Evolutionary conservation across 2,888 invertebrate species (phyloP).

Genomic region (Omphaloscelis lunosa): DNA sequence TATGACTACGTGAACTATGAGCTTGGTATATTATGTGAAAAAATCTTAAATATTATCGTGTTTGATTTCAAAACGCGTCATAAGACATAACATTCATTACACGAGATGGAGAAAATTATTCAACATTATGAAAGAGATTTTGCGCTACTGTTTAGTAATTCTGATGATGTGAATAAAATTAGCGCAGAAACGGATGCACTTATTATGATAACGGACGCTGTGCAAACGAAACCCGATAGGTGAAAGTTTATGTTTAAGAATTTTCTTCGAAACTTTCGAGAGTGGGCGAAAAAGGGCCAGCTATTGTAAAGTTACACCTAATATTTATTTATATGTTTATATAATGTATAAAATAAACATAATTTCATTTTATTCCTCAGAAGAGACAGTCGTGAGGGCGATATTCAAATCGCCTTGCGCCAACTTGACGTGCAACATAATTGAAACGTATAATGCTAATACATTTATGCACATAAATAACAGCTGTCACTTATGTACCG

Average conservation of each 20-base stretch:
- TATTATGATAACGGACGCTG: conserved; percentile 10
- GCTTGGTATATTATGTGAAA: not conserved
- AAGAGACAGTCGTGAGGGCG: conserved; percentile 79
- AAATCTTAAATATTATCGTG: not conserved
- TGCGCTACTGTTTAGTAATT: not conserved
- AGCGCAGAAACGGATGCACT: conserved; percentile 1
- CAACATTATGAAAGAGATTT: not conserved
- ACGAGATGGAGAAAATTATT: not conserved
- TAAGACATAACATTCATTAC: conserved; percentile 8
- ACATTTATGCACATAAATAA: conserved; percentile 75
- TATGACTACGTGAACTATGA: not conserved
- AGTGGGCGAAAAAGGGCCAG: conserved; percentile 55
- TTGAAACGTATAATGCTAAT: conserved; percentile 86
- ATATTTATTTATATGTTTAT: conserved; percentile 33
- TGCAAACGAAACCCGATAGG: conserved; percentile 45
- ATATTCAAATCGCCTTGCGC: conserved; percentile 84
- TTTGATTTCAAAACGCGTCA: not conserved
- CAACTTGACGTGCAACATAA: conserved; percentile 83
- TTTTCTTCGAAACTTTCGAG: conserved; percentile 38
- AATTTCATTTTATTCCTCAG: conserved; percentile 58
- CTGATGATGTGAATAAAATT: conserved; percentile 7
- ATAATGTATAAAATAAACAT: conserved; percentile 65
- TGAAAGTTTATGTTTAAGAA: conserved; percentile 48
- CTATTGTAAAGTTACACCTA: conserved; percentile 37
- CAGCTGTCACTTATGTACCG: conserved; percentile 64